These are phyloP conservation scores for Mythimna vitellina DNA, from an alignment of 2,888 invertebrate genomes.

Conservation along the genomic window DNA sequence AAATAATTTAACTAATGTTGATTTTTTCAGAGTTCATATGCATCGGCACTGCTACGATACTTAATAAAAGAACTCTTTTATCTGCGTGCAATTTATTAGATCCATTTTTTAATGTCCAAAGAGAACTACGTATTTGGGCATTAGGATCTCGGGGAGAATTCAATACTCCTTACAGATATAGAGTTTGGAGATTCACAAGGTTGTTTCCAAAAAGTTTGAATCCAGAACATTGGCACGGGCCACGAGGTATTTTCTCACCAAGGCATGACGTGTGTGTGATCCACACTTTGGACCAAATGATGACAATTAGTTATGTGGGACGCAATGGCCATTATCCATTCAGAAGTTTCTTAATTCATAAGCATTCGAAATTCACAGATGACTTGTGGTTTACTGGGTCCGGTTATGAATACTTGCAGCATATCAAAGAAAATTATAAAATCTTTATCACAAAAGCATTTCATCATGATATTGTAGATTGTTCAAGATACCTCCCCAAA, in stretches of 20 bases:
- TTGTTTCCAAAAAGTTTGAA: conserved; percentile 72
- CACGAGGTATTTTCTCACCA: conserved; percentile 70
- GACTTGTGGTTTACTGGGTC: conserved; percentile 70
- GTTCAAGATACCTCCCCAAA: conserved; percentile 76
- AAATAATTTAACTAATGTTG: background rate
- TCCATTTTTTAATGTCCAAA: conserved; percentile 65
- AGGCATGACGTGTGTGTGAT: conserved; percentile 75
- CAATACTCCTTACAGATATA: conserved; percentile 74
- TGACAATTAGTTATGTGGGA: background rate
- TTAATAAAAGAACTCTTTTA: conserved; percentile 72
- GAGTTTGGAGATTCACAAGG: conserved; percentile 75
- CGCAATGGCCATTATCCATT: conserved; percentile 63
- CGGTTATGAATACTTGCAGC: conserved; percentile 70
- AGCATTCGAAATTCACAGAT: rapidly evolving
- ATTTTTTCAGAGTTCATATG: conserved; percentile 68
- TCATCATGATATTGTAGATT: conserved; percentile 64
- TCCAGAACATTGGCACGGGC: conserved; percentile 79
- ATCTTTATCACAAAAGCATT: conserved; percentile 61
- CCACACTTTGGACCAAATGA: conserved; percentile 70
- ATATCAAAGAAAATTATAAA: conserved; percentile 76
- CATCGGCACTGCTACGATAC: conserved; percentile 69
- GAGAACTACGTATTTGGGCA: conserved; percentile 76
- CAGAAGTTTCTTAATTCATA: conserved; percentile 41
- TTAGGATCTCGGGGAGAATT: conserved; percentile 68
- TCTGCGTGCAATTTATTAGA: conserved; percentile 74